Evolutionary conservation across 64 coral and sea anemone species (phyloP).

Genomic region (Actinia tenebrosa): DNA sequence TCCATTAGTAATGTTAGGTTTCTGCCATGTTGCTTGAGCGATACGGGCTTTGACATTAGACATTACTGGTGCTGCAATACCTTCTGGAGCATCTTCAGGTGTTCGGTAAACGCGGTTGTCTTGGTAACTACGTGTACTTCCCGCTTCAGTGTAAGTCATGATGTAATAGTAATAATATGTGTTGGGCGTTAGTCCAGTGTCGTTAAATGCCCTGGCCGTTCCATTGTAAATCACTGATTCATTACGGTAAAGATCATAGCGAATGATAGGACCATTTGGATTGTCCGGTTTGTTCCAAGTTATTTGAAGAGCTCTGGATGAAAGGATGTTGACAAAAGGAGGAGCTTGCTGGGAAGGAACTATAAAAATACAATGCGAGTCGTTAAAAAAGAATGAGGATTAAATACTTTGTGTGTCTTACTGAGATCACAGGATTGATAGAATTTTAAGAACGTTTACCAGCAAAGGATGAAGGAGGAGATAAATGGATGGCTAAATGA

Average conservation of each 20-base stretch:
- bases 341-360: constrained; percentile 84
- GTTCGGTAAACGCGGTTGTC: constrained; percentile 59
- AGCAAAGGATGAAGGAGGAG: background rate
- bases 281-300: constrained; percentile 82
- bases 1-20: constrained; percentile 68
- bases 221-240: constrained; percentile 47
- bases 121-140: constrained; percentile 54
- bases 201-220: constrained; percentile 56
- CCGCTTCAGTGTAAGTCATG: constrained; percentile 66
- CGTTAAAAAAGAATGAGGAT: too few species aligned
- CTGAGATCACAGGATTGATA: background rate
- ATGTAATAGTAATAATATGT: constrained; percentile 78
- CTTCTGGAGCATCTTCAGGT: constrained; percentile 59
- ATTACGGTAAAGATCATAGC: constrained; percentile 94
- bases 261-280: constrained; percentile 74
- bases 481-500: too few species aligned
- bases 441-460: too few species aligned
- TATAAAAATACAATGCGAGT: background rate
- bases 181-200: constrained; percentile 67
- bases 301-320: constrained; percentile 51
- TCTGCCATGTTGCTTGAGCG: constrained; percentile 61
- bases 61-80: constrained; percentile 53
- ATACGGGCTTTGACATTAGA: constrained; percentile 36
- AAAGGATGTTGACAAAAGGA: constrained; percentile 46
- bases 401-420: too few species aligned